Conservation (phyloP, 2,113 vertebrate species). For the Acrocephalus arundinaceus region DNA sequence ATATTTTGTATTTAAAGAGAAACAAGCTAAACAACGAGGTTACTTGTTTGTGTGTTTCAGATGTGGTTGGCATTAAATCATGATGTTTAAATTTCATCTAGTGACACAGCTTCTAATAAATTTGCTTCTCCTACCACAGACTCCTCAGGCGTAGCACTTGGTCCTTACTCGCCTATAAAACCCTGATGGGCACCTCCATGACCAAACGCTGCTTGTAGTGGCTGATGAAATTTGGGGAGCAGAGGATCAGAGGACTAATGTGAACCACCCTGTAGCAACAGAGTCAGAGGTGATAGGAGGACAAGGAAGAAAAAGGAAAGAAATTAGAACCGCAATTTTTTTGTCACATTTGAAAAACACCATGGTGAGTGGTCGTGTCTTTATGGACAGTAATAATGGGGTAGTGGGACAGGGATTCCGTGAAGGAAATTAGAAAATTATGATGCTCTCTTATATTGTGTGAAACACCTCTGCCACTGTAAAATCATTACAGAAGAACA, state of each 20-base stretch:
- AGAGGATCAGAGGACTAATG: not conserved
- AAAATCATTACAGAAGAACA: slow-evolving; percentile 52
- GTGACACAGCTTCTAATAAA: not conserved
- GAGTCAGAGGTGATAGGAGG: not conserved
- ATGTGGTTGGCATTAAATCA: not conserved
- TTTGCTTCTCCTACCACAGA: not conserved
- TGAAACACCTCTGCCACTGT: slow-evolving; percentile 43
- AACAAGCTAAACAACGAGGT: accelerated
- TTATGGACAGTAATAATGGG: not conserved
- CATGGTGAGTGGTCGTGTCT: not conserved
- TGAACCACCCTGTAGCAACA: not conserved
- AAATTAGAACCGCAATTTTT: not conserved
- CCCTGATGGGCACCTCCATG: not conserved
- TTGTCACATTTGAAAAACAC: not conserved
- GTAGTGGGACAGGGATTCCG: not conserved
- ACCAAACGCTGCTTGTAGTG: not conserved
- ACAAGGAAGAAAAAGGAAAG: not conserved
- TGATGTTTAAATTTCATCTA: not conserved
- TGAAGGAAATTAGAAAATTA: slow-evolving; percentile 61
- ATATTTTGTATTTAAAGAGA: not conserved
- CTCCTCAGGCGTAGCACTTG: not conserved
- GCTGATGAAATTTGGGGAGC: not conserved
- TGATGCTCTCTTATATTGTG: not conserved
- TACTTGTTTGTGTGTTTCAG: not conserved
- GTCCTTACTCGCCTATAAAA: not conserved